phyloP scores from a whole-genome alignment of 2,113 vertebrate genomes.

The Serinus canaria region DNA sequence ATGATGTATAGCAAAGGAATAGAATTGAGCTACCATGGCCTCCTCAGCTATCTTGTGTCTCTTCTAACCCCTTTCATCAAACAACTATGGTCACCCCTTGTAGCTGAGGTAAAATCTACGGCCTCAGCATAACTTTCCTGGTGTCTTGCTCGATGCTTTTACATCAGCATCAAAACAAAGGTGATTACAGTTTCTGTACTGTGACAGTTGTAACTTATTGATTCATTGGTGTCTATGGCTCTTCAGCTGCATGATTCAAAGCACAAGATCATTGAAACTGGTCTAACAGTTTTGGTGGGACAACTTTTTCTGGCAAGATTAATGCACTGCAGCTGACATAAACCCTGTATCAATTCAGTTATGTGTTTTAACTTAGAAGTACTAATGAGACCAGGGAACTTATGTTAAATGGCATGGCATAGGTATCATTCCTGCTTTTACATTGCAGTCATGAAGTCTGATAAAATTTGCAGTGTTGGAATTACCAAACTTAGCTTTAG shows the following conservation, averaged over 20 bases:
- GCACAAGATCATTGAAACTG: neutral
- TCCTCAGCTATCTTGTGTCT: neutral
- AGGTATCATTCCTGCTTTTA: neutral
- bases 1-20: neutral
- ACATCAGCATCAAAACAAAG: neutral
- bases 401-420: neutral
- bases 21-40: neutral
- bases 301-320: neutral
- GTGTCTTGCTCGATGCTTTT: neutral
- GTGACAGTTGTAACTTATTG: neutral
- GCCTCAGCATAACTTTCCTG: neutral
- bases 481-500: neutral
- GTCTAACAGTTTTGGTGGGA: neutral
- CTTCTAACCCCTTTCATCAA: neutral
- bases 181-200: neutral
- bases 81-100: rapidly evolving
- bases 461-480: neutral
- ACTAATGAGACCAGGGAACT: neutral
- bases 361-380: neutral
- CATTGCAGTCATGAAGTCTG: rapidly evolving
- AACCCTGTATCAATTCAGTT: neutral
- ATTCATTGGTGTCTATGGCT: neutral
- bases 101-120: neutral
- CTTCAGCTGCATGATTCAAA: neutral
- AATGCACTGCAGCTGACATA: neutral